Evolutionary conservation across 1,140 invertebrate genomes (phyloP), one percentile per base, ranked within the genome.

Genomic region (Mizuhopecten yessoensis): DNA sequence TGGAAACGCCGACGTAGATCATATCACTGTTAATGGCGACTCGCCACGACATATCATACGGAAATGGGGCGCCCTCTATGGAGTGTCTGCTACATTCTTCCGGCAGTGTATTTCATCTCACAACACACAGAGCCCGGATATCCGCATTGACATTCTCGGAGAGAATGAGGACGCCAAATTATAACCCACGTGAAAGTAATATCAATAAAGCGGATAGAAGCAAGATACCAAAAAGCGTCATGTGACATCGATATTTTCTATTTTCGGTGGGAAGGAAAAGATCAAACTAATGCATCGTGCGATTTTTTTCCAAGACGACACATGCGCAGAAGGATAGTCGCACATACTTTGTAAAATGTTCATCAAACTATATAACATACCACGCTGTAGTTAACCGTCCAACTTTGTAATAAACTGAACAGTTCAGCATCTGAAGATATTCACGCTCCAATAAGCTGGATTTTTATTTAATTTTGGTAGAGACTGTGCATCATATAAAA

Each of bases 81-180:
- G 93, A 13, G 94, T 49, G 0, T 94, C 87, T 10, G 93, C 93
- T 39, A 92, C 90, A 7, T 95, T 95, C 87, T 95, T 91, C 90
- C 91, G 95, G 45, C 91, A 94, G 86, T 95, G 95, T 90, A 93
- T 95, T 57, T 95, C 95, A 11, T 93, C 91, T 49, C 93, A 95
- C 39, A 94, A 95, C 49, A 95, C 94, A 33, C 91, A 93, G 10
- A 95, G 94, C 90, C 95, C 95, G 0, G 94, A 95, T 57, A 92
- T 95, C 3, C 89, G 89, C 57, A 49, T 95, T 0, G 88, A 94
- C 36, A 87, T 95, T 36, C 86, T 92, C 17, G 86, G 57, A 9
- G 15, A 75, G 5, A 11, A 75, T 23, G n/a, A 75, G 0, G 23
- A 75, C 1, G 57, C n/a, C 57, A 75, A 29, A 3, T 75, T 75